Conservation (phyloP, 2,797 vertebrate species). For the Phoebastria nigripes region DNA sequence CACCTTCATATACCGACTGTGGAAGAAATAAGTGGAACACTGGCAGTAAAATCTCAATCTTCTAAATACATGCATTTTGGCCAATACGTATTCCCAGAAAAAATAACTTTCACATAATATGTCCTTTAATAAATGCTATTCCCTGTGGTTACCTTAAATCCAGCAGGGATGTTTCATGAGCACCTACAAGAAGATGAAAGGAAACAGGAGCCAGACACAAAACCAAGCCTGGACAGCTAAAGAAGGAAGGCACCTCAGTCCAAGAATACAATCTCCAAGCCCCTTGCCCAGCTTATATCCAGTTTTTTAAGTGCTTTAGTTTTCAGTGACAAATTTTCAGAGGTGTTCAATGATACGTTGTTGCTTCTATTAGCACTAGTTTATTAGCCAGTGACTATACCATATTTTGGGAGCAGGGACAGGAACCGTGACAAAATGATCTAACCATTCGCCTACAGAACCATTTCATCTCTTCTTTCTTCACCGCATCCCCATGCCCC, state of each 20-base stretch:
- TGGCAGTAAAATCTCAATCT: neutral
- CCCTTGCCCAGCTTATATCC: neutral
- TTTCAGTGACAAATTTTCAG: neutral
- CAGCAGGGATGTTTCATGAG: neutral
- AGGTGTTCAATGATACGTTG: fast-evolving
- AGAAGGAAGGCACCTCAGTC: neutral
- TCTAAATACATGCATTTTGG: neutral
- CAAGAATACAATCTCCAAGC: neutral
- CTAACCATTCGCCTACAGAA: neutral
- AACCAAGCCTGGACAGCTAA: neutral
- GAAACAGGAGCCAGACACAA: neutral
- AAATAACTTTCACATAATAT: neutral
- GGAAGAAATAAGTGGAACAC: neutral
- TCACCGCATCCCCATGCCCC: neutral
- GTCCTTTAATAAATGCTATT: neutral
- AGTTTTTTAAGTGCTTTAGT: neutral
- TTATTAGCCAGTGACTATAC: neutral
- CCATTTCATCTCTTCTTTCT: neutral
- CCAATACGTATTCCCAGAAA: neutral
- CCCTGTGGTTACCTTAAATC: neutral
- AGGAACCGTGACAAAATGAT: fast-evolving
- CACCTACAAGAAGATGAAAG: neutral
- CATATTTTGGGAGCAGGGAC: neutral
- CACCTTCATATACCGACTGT: neutral
- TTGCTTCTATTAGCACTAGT: neutral